Evolutionary conservation across 2,113 vertebrate species (phyloP), one percentile per base, ranked within the genome.

Genomic region (Cinclus cinclus): DNA sequence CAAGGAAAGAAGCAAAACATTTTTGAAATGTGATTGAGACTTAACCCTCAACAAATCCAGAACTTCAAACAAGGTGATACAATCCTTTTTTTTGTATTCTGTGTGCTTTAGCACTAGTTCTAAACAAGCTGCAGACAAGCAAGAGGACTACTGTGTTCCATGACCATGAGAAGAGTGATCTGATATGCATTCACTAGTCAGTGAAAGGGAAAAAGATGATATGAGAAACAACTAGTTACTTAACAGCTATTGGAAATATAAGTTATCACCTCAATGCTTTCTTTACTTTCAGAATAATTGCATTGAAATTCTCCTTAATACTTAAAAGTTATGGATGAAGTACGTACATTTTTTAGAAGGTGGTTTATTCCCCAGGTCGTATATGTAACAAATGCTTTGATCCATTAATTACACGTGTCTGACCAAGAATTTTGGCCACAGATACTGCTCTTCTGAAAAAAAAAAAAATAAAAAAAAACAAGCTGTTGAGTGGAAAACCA

Each of bases 21-120:
- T 46, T 87, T 91, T 97, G 85, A 96, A 94, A 94, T 50, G 37
- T 2, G 1, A 39, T 74, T 77, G 55, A 82, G 44, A 13, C 30
- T 95, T 95, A 91, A 88, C 77, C 76, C 46, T 73, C 44, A 23
- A 41, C 50, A 87, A 90, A 95, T 77, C 42, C 6, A 1, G 30
- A 91, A 79, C 58, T 80, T 73, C 70, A 67, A 33, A 35, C 3
- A 12, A 70, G 41, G 27, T 55, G 67, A 33, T 70, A 18, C 10
- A 64, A 85, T 28, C 12, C 5, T 25, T 44, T 78, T 78, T 50
- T 33, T 33, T 10, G 7, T 49, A 19, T 75, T 71, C 53, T 59
- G 2, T 3, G 2, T 67, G 52, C 31, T 84, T 84, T 75, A 93
- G 6, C 52, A 15, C 14, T 28, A 82, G 47, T 9, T 13, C 19